Evolutionary conservation across 2,797 vertebrate species (phyloP), one percentile per base, ranked within the genome.

Genomic region (Taeniopygia guttata): DNA sequence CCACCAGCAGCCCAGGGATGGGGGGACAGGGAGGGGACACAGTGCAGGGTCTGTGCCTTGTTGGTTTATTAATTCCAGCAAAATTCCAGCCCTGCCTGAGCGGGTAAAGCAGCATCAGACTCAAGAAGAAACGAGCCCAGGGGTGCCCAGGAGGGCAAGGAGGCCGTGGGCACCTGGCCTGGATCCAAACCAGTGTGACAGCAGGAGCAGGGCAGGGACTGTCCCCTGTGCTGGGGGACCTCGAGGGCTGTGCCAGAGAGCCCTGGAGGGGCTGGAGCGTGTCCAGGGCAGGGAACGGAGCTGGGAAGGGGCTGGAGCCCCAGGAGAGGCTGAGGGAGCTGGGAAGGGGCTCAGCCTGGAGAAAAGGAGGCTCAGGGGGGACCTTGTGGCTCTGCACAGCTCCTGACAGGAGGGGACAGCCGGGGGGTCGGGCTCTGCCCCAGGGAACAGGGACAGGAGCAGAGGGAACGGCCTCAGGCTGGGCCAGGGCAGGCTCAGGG

Each of bases 21-120:
- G 4, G 26, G 18, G 21, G 4, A 30, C 43, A 67, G 66, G 20
- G 0, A 2, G 15, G 9, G 23, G 45, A 6, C 34, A 34, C 2
- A 1, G 20, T 7, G 42, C 27, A 29, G 36, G 43, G 12, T 16
- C 34, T 5, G 1, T 9, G 55, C 19, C 23, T 17, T 12, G n/a
- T 36, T 89, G 68, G 8, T 77, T 85, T 64, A n/a, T 86, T 81
- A 27, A 74, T 49, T 26, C 23, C 40, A 15, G 10, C 7, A 45
- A 73, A 67, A 40, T 40, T 18, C 13, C 75, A 55, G 34, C 63
- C 13, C 23, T 38, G n/a, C 13, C 56, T 16, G 21, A 56, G 77
- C 1, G 6, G 75, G 8, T 27, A 20, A 60, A 42, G 45, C 75
- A 77, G 45, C 49, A 16, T 14, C 13, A 18, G 58, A 10, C 18